Percentiles rank a stretch among this genome's conserved stretches.
These are phyloP conservation scores for Sander vitreus DNA, from an alignment of 2,113 vertebrate species.

Conservation along the genomic window DNA sequence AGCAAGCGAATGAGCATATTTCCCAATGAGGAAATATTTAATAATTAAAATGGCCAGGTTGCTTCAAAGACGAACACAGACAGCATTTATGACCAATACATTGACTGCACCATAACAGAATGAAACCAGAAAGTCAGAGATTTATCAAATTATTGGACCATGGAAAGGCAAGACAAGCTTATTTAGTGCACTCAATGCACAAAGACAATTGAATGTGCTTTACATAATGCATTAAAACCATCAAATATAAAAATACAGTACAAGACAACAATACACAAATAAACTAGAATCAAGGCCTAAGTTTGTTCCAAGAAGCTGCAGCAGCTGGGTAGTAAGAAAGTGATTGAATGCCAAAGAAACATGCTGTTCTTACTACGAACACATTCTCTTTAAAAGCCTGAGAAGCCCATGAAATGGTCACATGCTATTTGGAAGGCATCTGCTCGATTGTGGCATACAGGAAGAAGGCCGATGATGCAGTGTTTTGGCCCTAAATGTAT, in stretches of 20 bases:
- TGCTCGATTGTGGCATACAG: constrained; percentile 1
- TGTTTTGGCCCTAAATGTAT: constrained; percentile 56
- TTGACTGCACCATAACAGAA: background rate
- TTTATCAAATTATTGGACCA: background rate
- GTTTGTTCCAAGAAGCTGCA: constrained; percentile 10
- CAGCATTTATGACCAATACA: background rate
- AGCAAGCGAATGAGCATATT: background rate
- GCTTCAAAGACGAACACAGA: background rate
- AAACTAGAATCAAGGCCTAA: background rate
- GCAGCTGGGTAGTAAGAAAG: constrained; percentile 16
- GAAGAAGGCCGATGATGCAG: constrained; percentile 13
- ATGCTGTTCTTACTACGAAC: constrained; percentile 21
- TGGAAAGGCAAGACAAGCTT: background rate
- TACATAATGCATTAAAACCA: background rate
- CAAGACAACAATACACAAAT: background rate
- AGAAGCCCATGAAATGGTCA: constrained; percentile 16
- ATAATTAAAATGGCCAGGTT: background rate
- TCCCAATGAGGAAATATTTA: background rate
- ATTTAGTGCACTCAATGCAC: background rate
- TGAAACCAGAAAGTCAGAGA: background rate
- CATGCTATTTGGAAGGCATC: constrained; percentile 34
- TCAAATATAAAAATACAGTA: background rate
- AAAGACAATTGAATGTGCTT: background rate
- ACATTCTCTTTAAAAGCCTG: constrained; percentile 11
- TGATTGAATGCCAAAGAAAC: constrained; percentile 35